Conservation (phyloP, 2,888 invertebrate genomes). For the Thymelicus lineola region DNA sequence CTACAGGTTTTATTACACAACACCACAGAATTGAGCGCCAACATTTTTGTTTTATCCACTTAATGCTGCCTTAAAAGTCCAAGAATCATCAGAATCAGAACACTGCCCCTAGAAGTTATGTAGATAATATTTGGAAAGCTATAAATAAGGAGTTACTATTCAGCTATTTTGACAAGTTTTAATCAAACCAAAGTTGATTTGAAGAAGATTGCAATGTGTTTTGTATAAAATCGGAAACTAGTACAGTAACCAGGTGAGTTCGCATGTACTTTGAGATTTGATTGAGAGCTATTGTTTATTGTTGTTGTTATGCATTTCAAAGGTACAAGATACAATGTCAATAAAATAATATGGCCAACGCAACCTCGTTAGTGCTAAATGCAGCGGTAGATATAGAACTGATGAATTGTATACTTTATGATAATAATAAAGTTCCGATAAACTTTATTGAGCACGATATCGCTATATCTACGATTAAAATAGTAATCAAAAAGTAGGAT, state of each 20-base stretch:
- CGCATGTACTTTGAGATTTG: neutral
- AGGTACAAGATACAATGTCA: constrained; percentile 26
- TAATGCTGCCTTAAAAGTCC: too few species aligned
- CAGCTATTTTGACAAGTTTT: neutral
- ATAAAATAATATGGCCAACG: constrained; percentile 5
- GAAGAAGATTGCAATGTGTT: neutral
- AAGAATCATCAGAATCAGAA: too few species aligned
- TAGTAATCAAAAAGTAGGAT: neutral
- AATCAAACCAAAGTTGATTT: neutral
- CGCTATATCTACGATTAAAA: neutral
- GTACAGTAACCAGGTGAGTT: constrained; percentile 13
- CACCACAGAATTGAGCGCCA: too few species aligned
- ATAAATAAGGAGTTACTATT: neutral
- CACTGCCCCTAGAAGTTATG: neutral
- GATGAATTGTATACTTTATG: neutral
- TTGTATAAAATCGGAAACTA: neutral
- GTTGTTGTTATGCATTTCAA: constrained; percentile 11
- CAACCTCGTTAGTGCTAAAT: constrained; percentile 7
- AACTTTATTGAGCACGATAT: neutral
- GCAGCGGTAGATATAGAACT: neutral
- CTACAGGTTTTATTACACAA: too few species aligned
- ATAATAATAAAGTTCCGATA: neutral
- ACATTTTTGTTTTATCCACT: too few species aligned
- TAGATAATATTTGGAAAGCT: neutral
- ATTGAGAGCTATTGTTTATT: constrained; percentile 2